These are phyloP conservation scores for Limosa lapponica DNA, from an alignment of 2,797 vertebrate species.

Conservation along the genomic window DNA sequence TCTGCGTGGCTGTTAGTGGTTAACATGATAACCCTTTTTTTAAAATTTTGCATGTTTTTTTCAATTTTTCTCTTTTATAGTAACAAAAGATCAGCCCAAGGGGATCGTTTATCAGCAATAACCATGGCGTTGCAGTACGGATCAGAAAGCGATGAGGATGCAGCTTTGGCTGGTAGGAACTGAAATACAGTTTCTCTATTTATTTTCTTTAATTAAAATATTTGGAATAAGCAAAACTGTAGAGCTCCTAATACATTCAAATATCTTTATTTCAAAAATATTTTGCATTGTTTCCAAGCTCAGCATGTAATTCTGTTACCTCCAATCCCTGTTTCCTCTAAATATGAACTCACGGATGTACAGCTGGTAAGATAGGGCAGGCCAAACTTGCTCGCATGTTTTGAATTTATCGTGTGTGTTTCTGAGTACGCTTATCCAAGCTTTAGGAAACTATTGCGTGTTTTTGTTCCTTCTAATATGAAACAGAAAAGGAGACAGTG, in stretches of 20 bases:
- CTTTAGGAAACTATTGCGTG: background rate
- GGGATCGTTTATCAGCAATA: constrained; percentile 94
- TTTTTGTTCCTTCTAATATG: background rate
- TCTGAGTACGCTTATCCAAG: background rate
- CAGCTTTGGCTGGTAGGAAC: constrained; percentile 88
- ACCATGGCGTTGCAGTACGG: constrained; percentile 97
- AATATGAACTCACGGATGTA: background rate
- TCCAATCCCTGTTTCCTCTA: background rate
- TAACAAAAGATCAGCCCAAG: constrained; percentile 92
- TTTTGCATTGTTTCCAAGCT: constrained; percentile 1
- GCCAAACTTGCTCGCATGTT: background rate
- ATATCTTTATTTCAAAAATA: background rate
- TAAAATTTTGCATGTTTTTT: background rate
- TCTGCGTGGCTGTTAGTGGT: background rate
- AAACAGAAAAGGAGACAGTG: background rate
- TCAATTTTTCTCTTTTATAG: constrained; percentile 74
- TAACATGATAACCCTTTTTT: background rate
- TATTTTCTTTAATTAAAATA: background rate
- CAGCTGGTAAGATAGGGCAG: background rate
- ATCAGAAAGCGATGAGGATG: constrained; percentile 98
- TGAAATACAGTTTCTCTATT: background rate
- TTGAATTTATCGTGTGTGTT: background rate
- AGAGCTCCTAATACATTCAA: background rate
- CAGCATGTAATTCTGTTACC: background rate
- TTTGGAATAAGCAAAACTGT: background rate